Base-by-base conservation (phyloP, 2,888 invertebrate genomes). In the Ophion obscuratus region DNA sequence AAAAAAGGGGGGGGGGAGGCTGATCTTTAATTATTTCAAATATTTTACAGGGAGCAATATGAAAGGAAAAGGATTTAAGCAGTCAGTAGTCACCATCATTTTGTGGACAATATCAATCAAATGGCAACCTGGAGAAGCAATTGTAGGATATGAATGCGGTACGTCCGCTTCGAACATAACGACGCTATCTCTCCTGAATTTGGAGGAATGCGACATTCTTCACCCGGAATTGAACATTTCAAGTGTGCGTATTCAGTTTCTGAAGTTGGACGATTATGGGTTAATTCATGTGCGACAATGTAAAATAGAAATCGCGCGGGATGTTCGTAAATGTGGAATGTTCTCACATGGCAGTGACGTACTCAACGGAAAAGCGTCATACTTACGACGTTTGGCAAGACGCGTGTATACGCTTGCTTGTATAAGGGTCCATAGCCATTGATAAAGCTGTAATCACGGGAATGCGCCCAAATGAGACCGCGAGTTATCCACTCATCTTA, bases 321-420 rank as follows among this genome's bases (percentile, higher is more conserved):
- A 61, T 57, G 6, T 75, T n/a, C 61, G 44, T 2, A 81, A 11
- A 44, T 81, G 81, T 44, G 64, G 66, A 9, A 81, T 81, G 73
- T 74, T 81, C 17, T 81, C 74, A 11, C 67, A 74, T 44, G 74
- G 24, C 2, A 81, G 81, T 59, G 62, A 40, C 44, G 75, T 73
- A 6, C 17, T 14, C 7, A 81, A 73, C 17, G 80, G 66, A 67
- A 81, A 81, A n/a, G 66, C 64, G 1, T 75, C 74, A 1, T 81
- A 74, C n/a, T 31, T 81, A 20, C 2, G 70, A 79, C 14, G 31
- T 79, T 14, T 31, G 70, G 7, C 40, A 62, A 47, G 70, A 79
- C 9, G 20, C 27, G 27, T 80, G 73, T n/a, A 14, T 59, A 7
- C 53, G 53, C 5, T 66, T 78, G 68, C 59, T 68, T 14, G 40